Percentiles rank a stretch among this genome's conserved stretches.
phyloP scores from a whole-genome alignment of 2,797 vertebrate genomes.

The Ficedula albicollis region DNA sequence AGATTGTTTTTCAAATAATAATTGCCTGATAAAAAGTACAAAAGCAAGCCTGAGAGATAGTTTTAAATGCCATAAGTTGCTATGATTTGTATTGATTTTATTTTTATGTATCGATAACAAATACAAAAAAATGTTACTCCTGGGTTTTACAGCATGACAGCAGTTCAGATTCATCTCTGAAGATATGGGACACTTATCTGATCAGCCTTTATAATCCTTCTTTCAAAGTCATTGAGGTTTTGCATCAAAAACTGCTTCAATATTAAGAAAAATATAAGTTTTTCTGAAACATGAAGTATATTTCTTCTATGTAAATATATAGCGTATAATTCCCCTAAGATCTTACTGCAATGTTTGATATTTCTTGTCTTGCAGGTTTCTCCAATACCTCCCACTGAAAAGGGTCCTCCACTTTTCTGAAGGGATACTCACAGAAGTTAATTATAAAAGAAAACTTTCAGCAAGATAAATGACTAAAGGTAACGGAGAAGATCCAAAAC shows the following conservation, averaged over 20 bases:
- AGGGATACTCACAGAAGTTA: conserved; percentile 45
- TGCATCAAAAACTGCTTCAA: not conserved
- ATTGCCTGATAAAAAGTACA: not conserved
- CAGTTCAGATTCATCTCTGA: not conserved
- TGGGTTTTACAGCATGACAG: not conserved
- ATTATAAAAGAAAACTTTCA: not conserved
- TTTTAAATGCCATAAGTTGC: not conserved
- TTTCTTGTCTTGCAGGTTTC: conserved; percentile 62
- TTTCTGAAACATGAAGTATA: not conserved
- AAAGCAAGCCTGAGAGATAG: not conserved
- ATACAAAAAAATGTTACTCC: not conserved
- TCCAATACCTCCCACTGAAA: not conserved
- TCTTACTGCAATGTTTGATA: not conserved
- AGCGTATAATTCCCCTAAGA: not conserved
- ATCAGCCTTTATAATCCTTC: not conserved
- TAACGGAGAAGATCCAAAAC: conserved; percentile 83
- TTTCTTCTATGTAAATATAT: not conserved
- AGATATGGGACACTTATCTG: not conserved
- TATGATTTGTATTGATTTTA: not conserved
- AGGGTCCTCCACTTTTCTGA: conserved; percentile 5
- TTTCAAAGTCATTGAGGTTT: not conserved
- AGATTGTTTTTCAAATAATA: not conserved
- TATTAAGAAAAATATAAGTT: not conserved
- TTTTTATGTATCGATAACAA: not conserved
- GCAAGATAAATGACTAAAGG: conserved; percentile 84